These are phyloP conservation scores for Acestrorhynchus altus DNA, from an alignment of 2,797 vertebrate species.

Conservation along the genomic window DNA sequence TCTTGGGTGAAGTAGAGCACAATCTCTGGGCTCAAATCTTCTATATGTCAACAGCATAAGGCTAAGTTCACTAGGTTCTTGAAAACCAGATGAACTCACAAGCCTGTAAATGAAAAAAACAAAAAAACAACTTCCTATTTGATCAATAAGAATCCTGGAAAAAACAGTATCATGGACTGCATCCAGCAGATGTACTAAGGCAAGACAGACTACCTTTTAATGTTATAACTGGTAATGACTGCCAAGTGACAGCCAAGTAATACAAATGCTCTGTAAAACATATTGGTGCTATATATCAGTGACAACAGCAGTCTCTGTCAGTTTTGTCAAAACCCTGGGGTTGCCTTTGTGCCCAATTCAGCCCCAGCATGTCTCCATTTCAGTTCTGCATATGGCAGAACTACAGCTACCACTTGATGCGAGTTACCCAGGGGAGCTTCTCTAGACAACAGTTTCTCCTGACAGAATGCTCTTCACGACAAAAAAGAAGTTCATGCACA, in stretches of 20 bases:
- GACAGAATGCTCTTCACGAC: not conserved
- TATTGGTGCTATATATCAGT: conserved; percentile 1
- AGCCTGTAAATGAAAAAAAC: not conserved
- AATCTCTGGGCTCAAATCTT: not conserved
- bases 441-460: conserved; percentile 10
- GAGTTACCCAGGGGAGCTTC: not conserved
- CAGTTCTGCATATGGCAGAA: conserved; percentile 8
- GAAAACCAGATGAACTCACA: not conserved
- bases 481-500: not conserved
- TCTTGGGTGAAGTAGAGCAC: not conserved
- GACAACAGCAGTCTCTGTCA: not conserved
- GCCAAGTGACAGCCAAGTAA: conserved; percentile 6
- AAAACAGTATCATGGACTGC: conserved; percentile 2
- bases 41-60: not conserved
- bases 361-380: not conserved
- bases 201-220: conserved; percentile 5
- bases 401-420: not conserved
- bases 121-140: not conserved
- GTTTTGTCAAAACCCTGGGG: not conserved
- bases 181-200: not conserved
- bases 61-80: not conserved
- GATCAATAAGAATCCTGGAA: conserved; percentile 21
- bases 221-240: not conserved
- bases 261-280: not conserved
- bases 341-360: not conserved